Base-by-base conservation (phyloP, 2,113 vertebrate species). In the Percopsis transmontana region DNA sequence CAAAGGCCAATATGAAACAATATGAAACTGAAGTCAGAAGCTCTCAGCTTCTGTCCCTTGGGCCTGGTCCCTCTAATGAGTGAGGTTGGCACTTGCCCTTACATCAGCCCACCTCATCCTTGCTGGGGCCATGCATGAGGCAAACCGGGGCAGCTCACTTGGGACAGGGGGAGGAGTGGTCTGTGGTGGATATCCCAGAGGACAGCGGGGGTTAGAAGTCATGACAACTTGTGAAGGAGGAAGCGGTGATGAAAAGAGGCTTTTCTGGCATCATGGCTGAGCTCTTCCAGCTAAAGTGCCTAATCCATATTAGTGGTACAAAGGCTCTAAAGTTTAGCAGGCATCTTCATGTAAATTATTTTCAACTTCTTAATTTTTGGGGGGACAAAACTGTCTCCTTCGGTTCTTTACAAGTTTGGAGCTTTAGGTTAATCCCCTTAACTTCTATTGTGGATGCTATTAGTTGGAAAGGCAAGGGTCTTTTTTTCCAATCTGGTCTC, bases 261-360 rank as follows among this genome's bases (percentile, higher is more conserved):
- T 90, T 91, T 90, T 83, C 85, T 87, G 85, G 78, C 84, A 81
- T 85, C 79, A 71, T 87, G 74, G 65, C 81, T 82, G 88, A 89
- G 83, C 85, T 78, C 68, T 76, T 78, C 40, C 66, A 80, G 81
- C 88, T 83, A 85, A 83, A 90, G 86, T 83, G 85, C 80, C 84
- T 88, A 87, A 91, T 92, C 90, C 88, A 90, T 89, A 91, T 90
- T 88, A 87, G 88, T 86, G 71, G 48, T 80, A 82, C 81, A 88
- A 90, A 83, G 87, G 80, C 73, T 41, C 56, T 7, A 72, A 69
- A 86, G 88, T 90, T 91, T 90, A 90, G 75, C 68, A 60, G 62
- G 85, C 74, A 56, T 87, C 75, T 83, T 88, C 80, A 80, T 89
- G 89, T 62, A 87, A 90, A 88, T 85, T 74, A 89, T 85, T 91